Conservation (phyloP, 2,797 vertebrate species). For the Valencia hispanica region DNA sequence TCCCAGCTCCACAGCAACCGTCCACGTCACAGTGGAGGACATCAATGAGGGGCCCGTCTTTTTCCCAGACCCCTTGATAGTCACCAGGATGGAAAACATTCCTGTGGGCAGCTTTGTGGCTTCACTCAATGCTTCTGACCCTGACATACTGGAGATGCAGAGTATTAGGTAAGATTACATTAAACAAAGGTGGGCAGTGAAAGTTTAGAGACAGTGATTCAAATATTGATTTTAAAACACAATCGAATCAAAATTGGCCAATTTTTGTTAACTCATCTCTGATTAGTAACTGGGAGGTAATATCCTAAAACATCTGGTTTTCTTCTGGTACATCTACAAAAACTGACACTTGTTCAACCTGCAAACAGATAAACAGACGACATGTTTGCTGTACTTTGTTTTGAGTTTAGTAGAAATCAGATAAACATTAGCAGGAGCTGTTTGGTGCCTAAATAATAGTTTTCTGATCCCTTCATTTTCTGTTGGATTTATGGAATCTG, state of each 20-base stretch:
- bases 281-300: too few relatives aligned
- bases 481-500: neutral
- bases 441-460: neutral
- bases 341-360: neutral
- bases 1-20: constrained; percentile 92
- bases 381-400: neutral
- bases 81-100: constrained; percentile 89
- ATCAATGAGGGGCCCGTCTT: constrained; percentile 95
- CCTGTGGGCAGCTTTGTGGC: constrained; percentile 89
- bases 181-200: neutral
- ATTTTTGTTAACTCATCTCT: neutral
- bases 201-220: too few relatives aligned
- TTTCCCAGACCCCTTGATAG: constrained; percentile 90
- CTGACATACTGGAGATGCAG: constrained; percentile 90
- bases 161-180: constrained; percentile 87
- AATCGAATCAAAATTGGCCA: neutral
- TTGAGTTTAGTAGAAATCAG: neutral
- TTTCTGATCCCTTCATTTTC: neutral
- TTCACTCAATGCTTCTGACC: constrained; percentile 91
- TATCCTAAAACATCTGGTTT: too few relatives aligned
- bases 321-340: too few relatives aligned
- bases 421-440: neutral
- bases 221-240: neutral
- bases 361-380: neutral
- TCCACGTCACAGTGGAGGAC: constrained; percentile 89